Conservation (phyloP, 2,797 vertebrate genomes). For the Sebastes taczanowskii region DNA sequence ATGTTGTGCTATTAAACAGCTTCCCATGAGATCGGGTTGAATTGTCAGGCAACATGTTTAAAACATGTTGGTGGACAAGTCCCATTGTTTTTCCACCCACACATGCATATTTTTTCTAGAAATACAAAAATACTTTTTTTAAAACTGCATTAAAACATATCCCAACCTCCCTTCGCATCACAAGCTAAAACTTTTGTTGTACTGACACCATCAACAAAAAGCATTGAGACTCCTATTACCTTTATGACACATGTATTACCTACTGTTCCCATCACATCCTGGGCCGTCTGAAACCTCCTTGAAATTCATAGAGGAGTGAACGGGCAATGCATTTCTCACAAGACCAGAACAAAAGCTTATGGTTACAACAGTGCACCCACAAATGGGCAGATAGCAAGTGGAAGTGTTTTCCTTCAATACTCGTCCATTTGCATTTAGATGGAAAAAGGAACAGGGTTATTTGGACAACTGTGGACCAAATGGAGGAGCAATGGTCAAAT, state of each 20-base stretch:
- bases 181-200: background rate
- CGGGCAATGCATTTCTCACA: constrained; percentile 34
- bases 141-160: background rate
- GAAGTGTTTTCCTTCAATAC: constrained; percentile 46
- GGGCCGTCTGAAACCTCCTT: constrained; percentile 34
- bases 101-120: background rate
- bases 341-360: constrained; percentile 47
- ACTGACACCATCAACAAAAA: constrained; percentile 20
- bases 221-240: constrained; percentile 15
- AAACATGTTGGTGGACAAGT: background rate
- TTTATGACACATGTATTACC: constrained; percentile 37
- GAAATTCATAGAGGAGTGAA: constrained; percentile 46
- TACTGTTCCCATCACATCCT: constrained; percentile 17
- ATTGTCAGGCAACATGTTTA: background rate
- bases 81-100: background rate
- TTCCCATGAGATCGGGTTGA: too few relatives aligned
- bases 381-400: constrained; percentile 50
- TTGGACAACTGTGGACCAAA: constrained; percentile 41
- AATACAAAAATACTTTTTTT: background rate
- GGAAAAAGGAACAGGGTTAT: constrained; percentile 65
- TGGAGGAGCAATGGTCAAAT: constrained; percentile 41
- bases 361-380: constrained; percentile 42
- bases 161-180: background rate
- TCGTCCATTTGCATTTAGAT: constrained; percentile 82
- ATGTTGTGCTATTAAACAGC: too few relatives aligned